Evolutionary conservation across 2,888 invertebrate genomes (phyloP).

Genomic region (Trichogramma evanescens): DNA sequence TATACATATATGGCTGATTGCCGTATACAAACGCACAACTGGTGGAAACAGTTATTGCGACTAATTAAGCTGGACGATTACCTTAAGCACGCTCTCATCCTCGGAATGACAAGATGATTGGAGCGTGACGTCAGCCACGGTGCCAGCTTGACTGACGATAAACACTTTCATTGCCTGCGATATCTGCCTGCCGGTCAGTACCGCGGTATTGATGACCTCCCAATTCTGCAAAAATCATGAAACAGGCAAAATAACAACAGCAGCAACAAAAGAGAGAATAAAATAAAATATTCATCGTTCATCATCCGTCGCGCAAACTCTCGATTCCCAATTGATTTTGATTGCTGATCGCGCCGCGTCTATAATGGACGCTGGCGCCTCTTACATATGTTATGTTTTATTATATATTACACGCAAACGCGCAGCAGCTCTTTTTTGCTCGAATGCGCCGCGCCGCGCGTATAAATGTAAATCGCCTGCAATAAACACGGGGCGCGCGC

Average conservation of each 20-base stretch:
- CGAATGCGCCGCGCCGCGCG: too few species aligned
- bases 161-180: conserved; percentile 93
- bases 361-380: too few species aligned
- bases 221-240: conserved; percentile 63
- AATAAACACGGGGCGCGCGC: too few species aligned
- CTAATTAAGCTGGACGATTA: conserved; percentile 45
- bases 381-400: too few species aligned
- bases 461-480: too few species aligned
- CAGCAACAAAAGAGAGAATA: conserved; percentile 1
- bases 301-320: too few species aligned
- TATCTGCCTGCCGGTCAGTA: conserved; percentile 87
- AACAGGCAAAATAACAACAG: neutral
- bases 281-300: neutral
- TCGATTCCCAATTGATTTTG: too few species aligned
- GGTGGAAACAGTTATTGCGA: too few species aligned
- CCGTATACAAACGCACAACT: neutral
- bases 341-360: too few species aligned
- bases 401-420: too few species aligned
- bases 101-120: conserved; percentile 92
- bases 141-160: conserved; percentile 88
- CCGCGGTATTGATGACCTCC: conserved; percentile 92
- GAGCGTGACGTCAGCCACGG: conserved; percentile 89
- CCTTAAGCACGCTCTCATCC: conserved; percentile 93
- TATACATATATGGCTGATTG: conserved; percentile 2
- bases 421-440: too few species aligned